Conservation (phyloP, 2,888 invertebrate genomes). For the Cynaeus angustus region DNA sequence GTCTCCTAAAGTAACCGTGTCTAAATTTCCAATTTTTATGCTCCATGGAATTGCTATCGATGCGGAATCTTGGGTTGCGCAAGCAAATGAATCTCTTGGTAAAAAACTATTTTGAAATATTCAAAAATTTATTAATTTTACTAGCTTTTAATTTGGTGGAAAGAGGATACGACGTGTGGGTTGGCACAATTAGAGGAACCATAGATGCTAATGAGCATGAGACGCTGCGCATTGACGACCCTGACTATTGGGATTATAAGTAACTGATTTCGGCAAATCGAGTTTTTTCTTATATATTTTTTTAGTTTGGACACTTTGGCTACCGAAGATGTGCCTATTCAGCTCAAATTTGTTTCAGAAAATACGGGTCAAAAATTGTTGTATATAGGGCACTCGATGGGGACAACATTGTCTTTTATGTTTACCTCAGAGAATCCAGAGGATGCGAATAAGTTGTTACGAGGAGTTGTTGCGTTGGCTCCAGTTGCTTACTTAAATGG, state of each 20-base stretch:
- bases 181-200: constrained; percentile 16
- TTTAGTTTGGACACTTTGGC: constrained; percentile 20
- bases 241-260: constrained; percentile 20
- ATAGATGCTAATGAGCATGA: constrained; percentile 6
- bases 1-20: not conserved
- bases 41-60: constrained; percentile 15
- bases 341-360: constrained; percentile 9
- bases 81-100: constrained; percentile 14
- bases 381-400: constrained; percentile 22
- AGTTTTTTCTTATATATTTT: no score
- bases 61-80: constrained; percentile 3
- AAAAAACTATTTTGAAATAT: not conserved
- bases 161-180: constrained; percentile 9
- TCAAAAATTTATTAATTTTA: not conserved
- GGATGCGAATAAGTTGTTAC: not conserved
- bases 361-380: not conserved
- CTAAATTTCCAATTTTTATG: constrained; percentile 10
- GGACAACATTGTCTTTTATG: constrained; percentile 19
- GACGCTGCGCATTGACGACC: constrained; percentile 3
- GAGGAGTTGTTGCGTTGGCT: constrained; percentile 23
- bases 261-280: not conserved
- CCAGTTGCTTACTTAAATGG: constrained; percentile 13
- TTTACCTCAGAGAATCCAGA: constrained; percentile 3
- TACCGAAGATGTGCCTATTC: not conserved
- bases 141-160: constrained; percentile 1